These are phyloP conservation scores for Suillia variegata DNA, from an alignment of 2,888 invertebrate genomes.

Conservation along the genomic window DNA sequence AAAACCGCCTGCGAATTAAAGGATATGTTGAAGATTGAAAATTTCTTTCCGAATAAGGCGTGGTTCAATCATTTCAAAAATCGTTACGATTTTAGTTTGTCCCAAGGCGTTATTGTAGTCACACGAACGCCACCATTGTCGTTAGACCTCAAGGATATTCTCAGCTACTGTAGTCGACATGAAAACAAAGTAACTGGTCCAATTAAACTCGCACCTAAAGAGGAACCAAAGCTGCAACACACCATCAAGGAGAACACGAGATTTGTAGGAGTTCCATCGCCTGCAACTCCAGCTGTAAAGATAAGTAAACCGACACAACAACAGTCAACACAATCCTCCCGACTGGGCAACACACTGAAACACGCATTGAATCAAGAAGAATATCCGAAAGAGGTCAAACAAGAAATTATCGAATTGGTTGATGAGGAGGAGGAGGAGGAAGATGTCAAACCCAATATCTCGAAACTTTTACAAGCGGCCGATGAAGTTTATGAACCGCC, in stretches of 20 bases:
- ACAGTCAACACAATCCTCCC: neutral
- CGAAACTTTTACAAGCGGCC: constrained; percentile 20
- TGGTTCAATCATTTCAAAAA: constrained; percentile 49
- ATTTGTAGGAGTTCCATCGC: too few species aligned
- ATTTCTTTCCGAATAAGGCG: constrained; percentile 46
- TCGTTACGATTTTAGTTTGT: constrained; percentile 40
- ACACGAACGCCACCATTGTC: constrained; percentile 43
- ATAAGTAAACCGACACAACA: neutral
- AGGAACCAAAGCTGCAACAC: constrained; percentile 7
- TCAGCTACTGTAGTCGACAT: constrained; percentile 50
- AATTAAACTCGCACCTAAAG: constrained; percentile 42
- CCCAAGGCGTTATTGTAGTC: constrained; percentile 30
- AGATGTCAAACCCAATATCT: constrained; percentile 24
- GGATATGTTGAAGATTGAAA: constrained; percentile 51
- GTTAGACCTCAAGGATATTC: constrained; percentile 49
- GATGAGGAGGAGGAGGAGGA: constrained; percentile 13
- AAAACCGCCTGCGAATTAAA: constrained; percentile 42
- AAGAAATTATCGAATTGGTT: constrained; percentile 27
- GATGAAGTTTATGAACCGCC: constrained; percentile 29
- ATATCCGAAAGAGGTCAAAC: constrained; percentile 22
- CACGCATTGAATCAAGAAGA: neutral
- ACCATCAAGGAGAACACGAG: too few species aligned
- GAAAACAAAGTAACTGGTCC: constrained; percentile 38
- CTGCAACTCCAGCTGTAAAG: neutral
- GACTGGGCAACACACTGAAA: neutral